Evolutionary conservation across 2,888 invertebrate species (phyloP), one percentile per base, ranked within the genome.

Genomic region (Lagria hirta): DNA sequence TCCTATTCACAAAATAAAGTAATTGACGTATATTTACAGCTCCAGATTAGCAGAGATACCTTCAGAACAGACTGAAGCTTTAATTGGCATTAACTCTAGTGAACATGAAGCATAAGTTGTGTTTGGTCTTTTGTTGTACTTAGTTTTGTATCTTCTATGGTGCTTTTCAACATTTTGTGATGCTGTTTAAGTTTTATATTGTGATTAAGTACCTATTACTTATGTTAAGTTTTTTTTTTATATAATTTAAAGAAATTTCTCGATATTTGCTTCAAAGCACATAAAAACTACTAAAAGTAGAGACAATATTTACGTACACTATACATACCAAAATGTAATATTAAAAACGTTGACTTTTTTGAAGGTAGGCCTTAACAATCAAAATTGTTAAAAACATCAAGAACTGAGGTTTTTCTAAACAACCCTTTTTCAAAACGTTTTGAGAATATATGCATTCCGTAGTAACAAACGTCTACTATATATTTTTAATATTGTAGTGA

Each of bases 41-140:
- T 75, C 58, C 58, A 81, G 82, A 60, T 74, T 80, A 60, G 74
- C 78, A 27, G 83, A 83, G 56, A 68, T 78, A 49, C 81, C 83
- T 62, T 76, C 79, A 37, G 84, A 84, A 62, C 84, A 84, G 69
- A 80, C 81, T 11, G 83, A 84, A 68, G 82, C 82, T 43, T 72
- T 84, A 22, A 83, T 84, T 61, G 78, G 78, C 43, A 76, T 79
- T 52, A 78, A 78, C 56, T 74, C 71, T 48, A 73, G 73, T 51
- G 78, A 78, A 54, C 78, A 78, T 57, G 78, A 79, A 66, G 77
- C 78, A 58, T 78, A 28, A 57, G 7, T 6, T 5, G 12, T 11
- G 8, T 34, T 18, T 14, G 11, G 22, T 40, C 15, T 21, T 8
- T 44, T 32, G 18, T 37, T 18, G 21, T 10, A 37, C 12, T n/a